Percentiles rank a stretch among this genome's conserved stretches.
Evolutionary conservation across 37 sponge, comb jelly and placozoan genomes (phyloP).

Genomic region (Ianthella basta): DNA sequence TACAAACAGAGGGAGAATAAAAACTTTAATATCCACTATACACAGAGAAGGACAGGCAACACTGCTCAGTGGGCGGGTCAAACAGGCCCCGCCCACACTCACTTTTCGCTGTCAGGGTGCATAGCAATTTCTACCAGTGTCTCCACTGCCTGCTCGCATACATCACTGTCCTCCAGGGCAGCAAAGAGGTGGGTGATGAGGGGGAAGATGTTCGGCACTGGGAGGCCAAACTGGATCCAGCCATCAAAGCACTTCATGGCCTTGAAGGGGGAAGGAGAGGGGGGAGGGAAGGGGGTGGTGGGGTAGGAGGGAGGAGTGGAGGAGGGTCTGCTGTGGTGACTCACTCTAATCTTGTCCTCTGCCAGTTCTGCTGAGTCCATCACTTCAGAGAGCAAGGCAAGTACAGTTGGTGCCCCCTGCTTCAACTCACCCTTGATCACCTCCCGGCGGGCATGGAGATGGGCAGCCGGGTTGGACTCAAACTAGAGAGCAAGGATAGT

Average conservation of each 20-base stretch:
- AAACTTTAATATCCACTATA: too few relatives aligned
- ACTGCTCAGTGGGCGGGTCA: neutral
- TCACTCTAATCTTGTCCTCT: neutral
- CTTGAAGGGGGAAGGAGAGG: neutral
- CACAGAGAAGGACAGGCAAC: neutral
- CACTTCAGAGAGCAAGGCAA: neutral
- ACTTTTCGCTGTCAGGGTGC: constrained; percentile 68
- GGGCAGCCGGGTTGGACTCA: constrained; percentile 23
- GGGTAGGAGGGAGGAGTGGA: too few relatives aligned
- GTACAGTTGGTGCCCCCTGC: neutral
- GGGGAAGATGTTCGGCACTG: constrained; percentile 37
- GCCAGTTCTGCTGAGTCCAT: neutral
- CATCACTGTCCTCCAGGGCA: constrained; percentile 42
- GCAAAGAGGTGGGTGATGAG: constrained; percentile 48
- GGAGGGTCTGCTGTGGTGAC: neutral
- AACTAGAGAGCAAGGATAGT: too few relatives aligned
- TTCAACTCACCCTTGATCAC: neutral
- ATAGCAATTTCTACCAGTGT: constrained; percentile 52
- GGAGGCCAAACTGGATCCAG: constrained; percentile 68
- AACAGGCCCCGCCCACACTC: neutral
- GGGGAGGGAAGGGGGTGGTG: neutral
- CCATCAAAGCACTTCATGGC: constrained; percentile 70
- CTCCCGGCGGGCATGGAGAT: neutral
- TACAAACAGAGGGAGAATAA: too few relatives aligned
- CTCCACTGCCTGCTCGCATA: constrained; percentile 40